Evolutionary conservation across 2,797 vertebrate species (phyloP), one percentile per base, ranked within the genome.

Genomic region (Thripadectes ignobilis): DNA sequence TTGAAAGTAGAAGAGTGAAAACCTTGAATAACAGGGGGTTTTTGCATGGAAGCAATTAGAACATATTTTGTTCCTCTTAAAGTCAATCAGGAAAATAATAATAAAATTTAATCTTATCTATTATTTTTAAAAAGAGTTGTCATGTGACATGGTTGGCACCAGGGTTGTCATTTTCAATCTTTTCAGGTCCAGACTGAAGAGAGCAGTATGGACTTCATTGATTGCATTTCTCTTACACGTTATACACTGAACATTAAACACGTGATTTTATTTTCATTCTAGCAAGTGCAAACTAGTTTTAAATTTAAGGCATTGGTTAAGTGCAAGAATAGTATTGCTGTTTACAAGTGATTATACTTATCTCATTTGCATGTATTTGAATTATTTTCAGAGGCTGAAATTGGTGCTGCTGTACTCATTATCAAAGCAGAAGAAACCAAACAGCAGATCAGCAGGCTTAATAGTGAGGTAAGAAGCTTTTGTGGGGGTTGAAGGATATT

Each of bases 341-440:
- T 57, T 68, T 52, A 14, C 21, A 71, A 20, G 38, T 36, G 46
- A 41, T 39, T 54, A 39, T 54, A 67, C 16, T 71, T 61, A 52
- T 69, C 6, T 96, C 24, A 91, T 90, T 85, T 71, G 59, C 46
- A 7, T 74, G 7, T 38, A 65, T 94, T 51, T 96, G 58, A 83
- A 87, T 79, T 61, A 15, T 96, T 98, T 98, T 86, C 98, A 98
- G 98, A 98, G 52, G 82, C 97, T 7, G 98, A 98, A 95, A 97
- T 98, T 86, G 98, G 98, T 97, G 98, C 98, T 62, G 98, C 98
- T 90, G 98, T 99, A 59, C 97, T 99, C 39, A 97, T 98, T 80
- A 98, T 98, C 76, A 99, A 99, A 98, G 98, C 99, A 61, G 99
- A 99, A 96, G 99, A 99, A 95, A 99, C 99, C 52, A 99, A 98